Evolutionary conservation across 1,140 invertebrate species (phyloP).

Genomic region (Drosophila dunni): DNA sequence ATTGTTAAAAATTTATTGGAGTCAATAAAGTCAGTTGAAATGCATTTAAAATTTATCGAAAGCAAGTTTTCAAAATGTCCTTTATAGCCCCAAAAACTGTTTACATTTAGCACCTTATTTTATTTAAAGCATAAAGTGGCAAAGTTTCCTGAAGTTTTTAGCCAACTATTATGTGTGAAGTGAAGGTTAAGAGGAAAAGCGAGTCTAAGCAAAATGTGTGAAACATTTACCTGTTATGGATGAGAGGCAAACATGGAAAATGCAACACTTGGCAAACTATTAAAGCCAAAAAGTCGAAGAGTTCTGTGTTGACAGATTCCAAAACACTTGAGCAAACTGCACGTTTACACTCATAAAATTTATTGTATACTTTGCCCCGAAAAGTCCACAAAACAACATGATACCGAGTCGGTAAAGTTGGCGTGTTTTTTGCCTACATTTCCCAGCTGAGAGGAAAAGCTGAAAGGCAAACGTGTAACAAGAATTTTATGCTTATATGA

Average conservation of each 20-base stretch:
- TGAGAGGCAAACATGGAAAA: slow-evolving; percentile 34
- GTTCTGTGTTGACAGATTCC: slow-evolving; percentile 50
- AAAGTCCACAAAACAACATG: slow-evolving; percentile 34
- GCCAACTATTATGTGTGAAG: not conserved
- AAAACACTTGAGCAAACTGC: slow-evolving; percentile 67
- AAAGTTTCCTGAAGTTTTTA: slow-evolving; percentile 17
- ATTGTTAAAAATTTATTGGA: too few relatives aligned
- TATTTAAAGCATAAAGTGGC: slow-evolving; percentile 3
- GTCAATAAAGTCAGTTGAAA: too few relatives aligned
- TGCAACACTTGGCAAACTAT: slow-evolving; percentile 52
- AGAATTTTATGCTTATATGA: slow-evolving; percentile 54
- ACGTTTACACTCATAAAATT: slow-evolving; percentile 68
- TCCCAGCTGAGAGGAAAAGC: slow-evolving; percentile 33
- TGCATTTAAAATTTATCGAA: too few relatives aligned
- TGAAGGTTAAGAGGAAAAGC: slow-evolving; percentile 10
- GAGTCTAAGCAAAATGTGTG: slow-evolving; percentile 26
- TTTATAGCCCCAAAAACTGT: not conserved
- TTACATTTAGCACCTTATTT: not conserved
- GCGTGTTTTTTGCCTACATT: not conserved
- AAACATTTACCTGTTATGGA: slow-evolving; percentile 57
- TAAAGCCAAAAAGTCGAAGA: slow-evolving; percentile 55
- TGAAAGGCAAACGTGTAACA: slow-evolving; percentile 55
- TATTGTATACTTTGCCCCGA: slow-evolving; percentile 15
- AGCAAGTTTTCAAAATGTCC: not conserved
- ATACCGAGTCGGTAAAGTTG: not conserved